A percentile compares a stretch with the other conserved stretches of the same genome.
These are phyloP conservation scores for Metaphire vulgaris DNA, from an alignment of 1,140 invertebrate species.

Conservation along the genomic window DNA sequence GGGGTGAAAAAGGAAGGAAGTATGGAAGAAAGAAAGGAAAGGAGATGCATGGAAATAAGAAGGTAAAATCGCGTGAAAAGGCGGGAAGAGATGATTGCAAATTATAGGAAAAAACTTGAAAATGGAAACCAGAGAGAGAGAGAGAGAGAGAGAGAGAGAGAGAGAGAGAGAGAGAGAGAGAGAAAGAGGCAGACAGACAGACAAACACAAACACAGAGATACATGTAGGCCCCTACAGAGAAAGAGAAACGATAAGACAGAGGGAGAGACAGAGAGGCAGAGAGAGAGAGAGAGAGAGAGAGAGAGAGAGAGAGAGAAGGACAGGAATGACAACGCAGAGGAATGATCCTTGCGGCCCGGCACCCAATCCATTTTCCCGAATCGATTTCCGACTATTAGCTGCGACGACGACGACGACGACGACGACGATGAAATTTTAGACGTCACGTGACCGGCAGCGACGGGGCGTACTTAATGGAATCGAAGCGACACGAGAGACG, in stretches of 20 bases:
- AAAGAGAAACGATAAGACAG: not conserved
- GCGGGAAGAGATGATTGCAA: too few relatives aligned
- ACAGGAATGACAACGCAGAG: not conserved
- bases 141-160: too few relatives aligned
- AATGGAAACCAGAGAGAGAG: too few relatives aligned
- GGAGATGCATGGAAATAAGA: too few relatives aligned
- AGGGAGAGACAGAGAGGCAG: not conserved
- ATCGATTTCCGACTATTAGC: not conserved
- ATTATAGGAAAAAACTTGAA: too few relatives aligned
- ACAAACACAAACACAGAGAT: too few relatives aligned
- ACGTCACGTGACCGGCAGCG: not conserved
- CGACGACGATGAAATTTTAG: not conserved
- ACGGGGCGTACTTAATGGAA: not conserved
- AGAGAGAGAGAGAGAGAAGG: not conserved
- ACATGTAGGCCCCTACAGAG: too few relatives aligned
- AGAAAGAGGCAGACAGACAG: too few relatives aligned
- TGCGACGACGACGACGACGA: not conserved
- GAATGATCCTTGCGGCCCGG: not conserved
- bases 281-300: not conserved
- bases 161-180: too few relatives aligned
- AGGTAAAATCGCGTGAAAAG: too few relatives aligned
- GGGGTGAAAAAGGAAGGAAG: not conserved
- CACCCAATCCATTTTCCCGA: not conserved
- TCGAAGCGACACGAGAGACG: too few relatives aligned
- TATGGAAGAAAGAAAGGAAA: not conserved